phyloP scores from a whole-genome alignment of 2,113 vertebrate genomes.

The Parotia lawesii region DNA sequence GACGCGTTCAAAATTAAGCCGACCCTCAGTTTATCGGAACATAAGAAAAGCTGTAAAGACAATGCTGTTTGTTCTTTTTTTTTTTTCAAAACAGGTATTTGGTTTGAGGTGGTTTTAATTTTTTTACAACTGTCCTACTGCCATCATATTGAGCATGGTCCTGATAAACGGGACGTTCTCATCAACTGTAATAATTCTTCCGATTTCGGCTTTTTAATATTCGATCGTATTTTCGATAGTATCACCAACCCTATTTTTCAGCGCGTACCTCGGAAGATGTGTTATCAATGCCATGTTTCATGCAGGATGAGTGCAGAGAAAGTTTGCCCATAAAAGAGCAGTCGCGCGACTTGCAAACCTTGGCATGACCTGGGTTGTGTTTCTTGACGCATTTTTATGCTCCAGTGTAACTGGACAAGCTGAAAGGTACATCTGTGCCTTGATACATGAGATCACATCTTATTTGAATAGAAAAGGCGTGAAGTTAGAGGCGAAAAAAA shows the following conservation, averaged over 20 bases:
- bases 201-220: neutral
- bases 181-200: neutral
- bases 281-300: too few species aligned
- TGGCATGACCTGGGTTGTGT: fast-evolving
- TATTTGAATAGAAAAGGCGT: neutral
- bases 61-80: fast-evolving
- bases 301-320: neutral
- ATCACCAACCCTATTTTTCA: fast-evolving
- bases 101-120: fast-evolving
- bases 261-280: fast-evolving
- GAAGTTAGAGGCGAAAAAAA: neutral
- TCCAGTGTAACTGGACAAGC: neutral
- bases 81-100: fast-evolving
- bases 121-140: neutral
- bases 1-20: neutral
- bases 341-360: fast-evolving
- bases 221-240: neutral
- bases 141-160: fast-evolving
- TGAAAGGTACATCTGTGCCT: neutral
- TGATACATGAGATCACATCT: neutral
- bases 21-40: fast-evolving
- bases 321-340: neutral
- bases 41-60: neutral
- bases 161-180: neutral
- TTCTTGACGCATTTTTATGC: neutral